Base-by-base conservation (phyloP, 2,113 vertebrate genomes). In the Datnioides undecimradiatus region DNA sequence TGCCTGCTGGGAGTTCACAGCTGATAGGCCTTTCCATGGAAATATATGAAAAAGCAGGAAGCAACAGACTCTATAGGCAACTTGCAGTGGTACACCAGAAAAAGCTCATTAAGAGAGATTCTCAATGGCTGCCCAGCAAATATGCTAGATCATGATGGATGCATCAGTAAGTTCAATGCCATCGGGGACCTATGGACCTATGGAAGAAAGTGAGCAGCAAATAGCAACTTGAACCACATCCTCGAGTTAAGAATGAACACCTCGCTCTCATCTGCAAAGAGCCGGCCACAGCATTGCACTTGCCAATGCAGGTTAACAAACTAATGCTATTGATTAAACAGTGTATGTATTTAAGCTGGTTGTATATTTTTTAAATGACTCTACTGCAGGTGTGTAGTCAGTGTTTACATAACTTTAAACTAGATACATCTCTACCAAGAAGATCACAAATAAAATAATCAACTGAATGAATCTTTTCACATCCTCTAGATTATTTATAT, bases 1-100 rank as follows among this genome's bases (percentile, higher is more conserved):
- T 58, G 70, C 40, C 59, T 77, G 71, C 83, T 76, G 82, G 83
- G 81, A 88, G 77, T 73, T 89, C 73, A 68, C 66, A 58, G 66
- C 74, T 76, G 70, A 85, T 73, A 83, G 38, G 34, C 76, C 54
- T 68, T 72, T 70, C 63, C 66, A 69, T 73, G 84, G 82, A 72
- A 80, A 85, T 33, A n/a, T 1, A 49, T 17, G n/a, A 63, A 76
- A 58, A 49, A 52, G 58, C 60, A 82, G 79, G 45, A 88, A 85
- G 68, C 48, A 57, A 70, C 43, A 25, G 34, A 68, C 38, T 48
- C 25, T 51, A 25, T 21, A 19, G 64, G 19, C 67, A 55, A 38
- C 52, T 43, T 65, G 34, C 66, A 36, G 60, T 2, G 54, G 45
- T 25, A 45, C 33, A 63, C 6, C 25, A 49, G 54, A 52, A 17